phyloP scores from a whole-genome alignment of 2,888 invertebrate species.

The Nomada ferruginata region DNA sequence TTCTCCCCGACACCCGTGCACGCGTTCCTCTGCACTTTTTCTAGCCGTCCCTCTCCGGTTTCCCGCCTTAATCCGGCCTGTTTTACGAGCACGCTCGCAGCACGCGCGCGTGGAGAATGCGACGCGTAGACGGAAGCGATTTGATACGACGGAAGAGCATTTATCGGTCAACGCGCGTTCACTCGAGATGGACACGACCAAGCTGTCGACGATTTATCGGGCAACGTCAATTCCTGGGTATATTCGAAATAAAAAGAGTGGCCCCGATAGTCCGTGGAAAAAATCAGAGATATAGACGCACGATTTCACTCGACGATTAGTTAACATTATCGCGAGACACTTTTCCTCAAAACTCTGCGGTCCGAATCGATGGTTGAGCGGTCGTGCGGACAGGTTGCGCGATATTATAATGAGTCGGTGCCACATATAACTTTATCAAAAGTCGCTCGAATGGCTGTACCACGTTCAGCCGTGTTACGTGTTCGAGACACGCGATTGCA shows the following conservation, averaged over 20 bases:
- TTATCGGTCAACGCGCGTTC: conserved; percentile 40
- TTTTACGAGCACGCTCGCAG: conserved; percentile 26
- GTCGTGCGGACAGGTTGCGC: conserved; percentile 50
- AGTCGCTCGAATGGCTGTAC: conserved; percentile 7
- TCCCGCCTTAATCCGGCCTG: conserved; percentile 10
- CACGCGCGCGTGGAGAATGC: background rate
- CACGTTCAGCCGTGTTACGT: conserved; percentile 13
- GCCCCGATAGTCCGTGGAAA: background rate
- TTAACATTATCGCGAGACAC: conserved; percentile 4
- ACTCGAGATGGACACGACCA: conserved; percentile 11
- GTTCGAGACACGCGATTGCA: background rate
- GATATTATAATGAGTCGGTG: conserved; percentile 59
- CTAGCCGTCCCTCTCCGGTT: background rate
- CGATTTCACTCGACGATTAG: background rate
- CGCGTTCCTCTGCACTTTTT: background rate
- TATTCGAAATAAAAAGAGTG: background rate
- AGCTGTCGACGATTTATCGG: background rate
- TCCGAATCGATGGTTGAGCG: conserved; percentile 24
- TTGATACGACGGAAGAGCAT: conserved; percentile 48
- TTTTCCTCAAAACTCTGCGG: background rate
- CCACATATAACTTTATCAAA: conserved; percentile 53
- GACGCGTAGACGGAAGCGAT: conserved; percentile 52
- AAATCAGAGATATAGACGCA: background rate
- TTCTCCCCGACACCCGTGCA: conserved; percentile 1
- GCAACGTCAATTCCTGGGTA: background rate